These are phyloP conservation scores for Sesia apiformis DNA, from an alignment of 2,888 invertebrate species.

Conservation along the genomic window DNA sequence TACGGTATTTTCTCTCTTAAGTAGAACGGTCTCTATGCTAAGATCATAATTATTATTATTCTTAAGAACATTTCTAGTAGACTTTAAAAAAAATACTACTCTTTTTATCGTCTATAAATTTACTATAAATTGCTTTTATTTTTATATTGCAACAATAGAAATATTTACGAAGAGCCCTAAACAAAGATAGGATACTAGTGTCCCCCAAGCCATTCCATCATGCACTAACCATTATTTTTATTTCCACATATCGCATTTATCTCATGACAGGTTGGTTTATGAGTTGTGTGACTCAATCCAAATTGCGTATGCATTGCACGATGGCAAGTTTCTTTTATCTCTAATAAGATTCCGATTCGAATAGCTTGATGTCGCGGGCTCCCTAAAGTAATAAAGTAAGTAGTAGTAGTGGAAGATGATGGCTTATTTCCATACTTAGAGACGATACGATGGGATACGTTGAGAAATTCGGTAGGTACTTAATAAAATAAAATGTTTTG, in stretches of 20 bases:
- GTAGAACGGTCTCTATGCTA: too few relatives aligned
- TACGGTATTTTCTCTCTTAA: too few relatives aligned
- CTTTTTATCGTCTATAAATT: too few relatives aligned
- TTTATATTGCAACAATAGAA: slow-evolving; percentile 21
- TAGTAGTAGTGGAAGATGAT: slow-evolving; percentile 30
- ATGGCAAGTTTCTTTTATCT: slow-evolving; percentile 64
- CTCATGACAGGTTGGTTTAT: slow-evolving; percentile 34
- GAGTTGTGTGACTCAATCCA: slow-evolving; percentile 32
- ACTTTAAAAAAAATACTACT: too few relatives aligned
- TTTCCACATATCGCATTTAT: slow-evolving; percentile 24
- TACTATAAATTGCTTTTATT: too few relatives aligned
- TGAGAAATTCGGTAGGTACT: neutral
- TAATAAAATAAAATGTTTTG: neutral
- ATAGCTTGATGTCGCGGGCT: slow-evolving; percentile 44
- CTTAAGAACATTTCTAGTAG: too few relatives aligned
- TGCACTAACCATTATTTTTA: slow-evolving; percentile 24
- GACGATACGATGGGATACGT: slow-evolving; percentile 10
- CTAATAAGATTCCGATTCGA: slow-evolving; percentile 67
- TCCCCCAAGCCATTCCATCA: slow-evolving; percentile 12
- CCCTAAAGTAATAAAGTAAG: slow-evolving; percentile 71
- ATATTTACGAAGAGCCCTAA: slow-evolving; percentile 32
- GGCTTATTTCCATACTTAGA: slow-evolving; percentile 28
- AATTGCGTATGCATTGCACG: slow-evolving; percentile 56
- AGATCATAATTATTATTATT: too few relatives aligned
- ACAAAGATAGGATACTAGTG: slow-evolving; percentile 22